Base-by-base conservation (phyloP, 2,888 invertebrate genomes). In the Hydroisotoma schaefferi region DNA sequence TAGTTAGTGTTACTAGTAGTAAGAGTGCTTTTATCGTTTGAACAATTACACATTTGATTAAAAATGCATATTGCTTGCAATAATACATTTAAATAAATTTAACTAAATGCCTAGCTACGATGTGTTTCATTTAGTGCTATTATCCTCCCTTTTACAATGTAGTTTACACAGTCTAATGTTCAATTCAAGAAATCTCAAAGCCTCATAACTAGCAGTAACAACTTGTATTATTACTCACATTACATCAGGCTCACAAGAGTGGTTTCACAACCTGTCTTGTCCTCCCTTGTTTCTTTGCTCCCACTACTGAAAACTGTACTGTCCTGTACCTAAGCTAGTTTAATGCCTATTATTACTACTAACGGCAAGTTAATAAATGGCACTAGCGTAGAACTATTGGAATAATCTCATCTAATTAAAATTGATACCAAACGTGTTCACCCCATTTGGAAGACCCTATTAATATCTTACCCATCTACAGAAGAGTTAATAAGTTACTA, bases 111-210 rank as follows among this genome's bases (percentile, higher is more conserved):
- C n/a, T n/a, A n/a, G n/a, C n/a, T n/a, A n/a, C n/a, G n/a, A n/a
- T n/a, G n/a, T n/a, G n/a, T n/a, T n/a, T n/a, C n/a, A n/a, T n/a
- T n/a, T n/a, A n/a, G n/a, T n/a, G n/a, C n/a, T n/a, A 59, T 57
- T 60, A 48, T n/a, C n/a, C n/a, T n/a, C 53, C 60, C 66, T 63
- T 57, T 63, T 60, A 66, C 55, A 63, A 57, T 55, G 54, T 56
- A 56, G 57, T 66, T 66, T 63, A 63, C 63, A 66, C 49, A 60
- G 55, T 54, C 63, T 60, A 60, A 66, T 63, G 59, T 23, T 60
- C 66, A 63, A 63, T 62, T 60, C 55, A 61, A 53, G 52, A 65
- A 56, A 55, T 59, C 48, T 59, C 53, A 53, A 59, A 28, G 54
- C 40, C 26, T 47, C 46, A 29, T 56, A 48, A 55, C 49, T 27